phyloP scores from a whole-genome alignment of 2,113 vertebrate species.

The Gymnorhina tibicen region DNA sequence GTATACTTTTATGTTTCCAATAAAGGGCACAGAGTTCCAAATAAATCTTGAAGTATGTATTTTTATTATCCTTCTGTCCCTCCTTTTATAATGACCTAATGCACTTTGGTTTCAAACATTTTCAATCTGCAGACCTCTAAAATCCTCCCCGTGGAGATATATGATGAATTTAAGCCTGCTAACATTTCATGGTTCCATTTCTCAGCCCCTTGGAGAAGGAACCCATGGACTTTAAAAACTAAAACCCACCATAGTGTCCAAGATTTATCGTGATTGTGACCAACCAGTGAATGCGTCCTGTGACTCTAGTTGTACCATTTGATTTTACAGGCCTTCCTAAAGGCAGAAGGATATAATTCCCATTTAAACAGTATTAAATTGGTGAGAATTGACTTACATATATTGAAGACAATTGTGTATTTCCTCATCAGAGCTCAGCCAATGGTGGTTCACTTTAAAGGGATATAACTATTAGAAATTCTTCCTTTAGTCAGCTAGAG shows the following conservation, averaged over 20 bases:
- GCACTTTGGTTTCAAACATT: neutral
- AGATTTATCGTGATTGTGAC: neutral
- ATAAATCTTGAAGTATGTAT: neutral
- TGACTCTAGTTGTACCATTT: neutral
- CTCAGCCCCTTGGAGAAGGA: neutral
- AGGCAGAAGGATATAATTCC: neutral
- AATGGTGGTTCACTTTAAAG: neutral
- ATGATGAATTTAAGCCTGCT: neutral
- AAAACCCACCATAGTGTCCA: neutral
- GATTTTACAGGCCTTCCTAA: neutral
- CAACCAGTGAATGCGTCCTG: neutral
- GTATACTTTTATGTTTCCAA: neutral
- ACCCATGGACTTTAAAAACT: neutral
- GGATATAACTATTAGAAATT: neutral
- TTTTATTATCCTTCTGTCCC: neutral
- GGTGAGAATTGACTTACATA: neutral
- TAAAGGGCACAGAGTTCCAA: neutral
- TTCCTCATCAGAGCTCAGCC: neutral
- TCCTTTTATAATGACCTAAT: neutral
- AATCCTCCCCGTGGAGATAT: neutral
- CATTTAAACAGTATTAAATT: neutral
- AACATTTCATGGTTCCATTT: neutral
- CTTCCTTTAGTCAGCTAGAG: neutral
- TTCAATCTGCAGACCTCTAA: neutral
- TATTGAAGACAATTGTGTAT: neutral